Evolutionary conservation across 2,888 invertebrate species (phyloP).

Genomic region (Leucophenga montana): DNA sequence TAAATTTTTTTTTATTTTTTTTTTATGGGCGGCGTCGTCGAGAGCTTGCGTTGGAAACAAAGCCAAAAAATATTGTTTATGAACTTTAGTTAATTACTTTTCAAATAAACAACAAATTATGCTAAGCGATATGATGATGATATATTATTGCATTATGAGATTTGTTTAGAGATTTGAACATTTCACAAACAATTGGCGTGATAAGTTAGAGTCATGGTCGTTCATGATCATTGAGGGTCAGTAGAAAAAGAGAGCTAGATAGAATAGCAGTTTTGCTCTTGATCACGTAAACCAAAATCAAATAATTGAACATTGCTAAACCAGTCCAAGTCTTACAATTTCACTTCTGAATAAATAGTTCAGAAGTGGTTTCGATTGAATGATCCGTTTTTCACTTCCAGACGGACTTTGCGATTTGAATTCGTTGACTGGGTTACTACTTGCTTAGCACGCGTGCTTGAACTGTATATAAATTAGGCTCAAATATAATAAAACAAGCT

Average conservation of each 20-base stretch:
- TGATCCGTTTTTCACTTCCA: too few relatives aligned
- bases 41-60: not conserved
- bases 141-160: constrained; percentile 7
- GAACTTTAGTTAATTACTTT: constrained; percentile 14
- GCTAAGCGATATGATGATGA: not conserved
- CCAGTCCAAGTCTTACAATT: too few relatives aligned
- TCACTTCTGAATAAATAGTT: too few relatives aligned
- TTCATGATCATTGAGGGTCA: constrained; percentile 1
- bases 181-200: not conserved
- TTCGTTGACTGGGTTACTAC: too few relatives aligned
- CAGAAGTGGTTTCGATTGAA: too few relatives aligned
- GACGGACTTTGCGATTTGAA: too few relatives aligned
- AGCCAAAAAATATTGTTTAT: not conserved
- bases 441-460: not conserved
- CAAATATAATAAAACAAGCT: not conserved
- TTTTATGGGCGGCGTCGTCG: not conserved
- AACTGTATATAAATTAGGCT: not conserved
- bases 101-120: constrained; percentile 5
- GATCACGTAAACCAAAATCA: too few relatives aligned
- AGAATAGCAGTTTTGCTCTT: too few relatives aligned
- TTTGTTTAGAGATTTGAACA: not conserved
- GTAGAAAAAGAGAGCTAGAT: not conserved
- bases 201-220: constrained; percentile 11
- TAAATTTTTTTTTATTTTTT: not conserved
- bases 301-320: too few relatives aligned